Base-by-base conservation (phyloP, 1,140 invertebrate genomes). In the Philaenus spumarius region DNA sequence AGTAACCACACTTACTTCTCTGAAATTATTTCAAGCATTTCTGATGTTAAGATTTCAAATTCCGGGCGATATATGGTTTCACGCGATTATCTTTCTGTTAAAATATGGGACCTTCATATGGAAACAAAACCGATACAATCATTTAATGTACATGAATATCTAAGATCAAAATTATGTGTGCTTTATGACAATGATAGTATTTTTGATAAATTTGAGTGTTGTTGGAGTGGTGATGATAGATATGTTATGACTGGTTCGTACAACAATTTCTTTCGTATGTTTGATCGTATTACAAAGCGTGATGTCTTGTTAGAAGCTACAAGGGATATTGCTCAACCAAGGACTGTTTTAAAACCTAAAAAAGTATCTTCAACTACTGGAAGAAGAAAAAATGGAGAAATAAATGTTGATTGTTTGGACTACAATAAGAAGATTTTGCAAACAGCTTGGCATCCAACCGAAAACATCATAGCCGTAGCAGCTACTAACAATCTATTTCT, bases 101-200 rank as follows among this genome's bases (percentile, higher is more conserved):
- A 99, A 86, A 93, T 51, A 15, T 99, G 97, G 97, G 97, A 99
- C 78, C 80, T 99, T 64, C 92, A 97, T 71, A 99, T 98, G 96
- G 96, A 99, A 77, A 91, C 89, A 14, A 94, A 92, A 78, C 97
- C 97, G 22, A 93, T 99, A 68, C 97, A 99, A 82, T 95, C 93
- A 70, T 99, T 30, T 9, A 30, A 30, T 30, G 26, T 99, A 23
- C 97, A 99, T 72, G 97, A 99, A 78, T 98, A 98, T 78, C 80
- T 99, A 61, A 82, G 97, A 69, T 93, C 93, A 65, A 99, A 99
- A 77, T 75, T 99, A 69, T 99, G 97, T 81, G 95, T 94, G 55
- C 77, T 99, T 58, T 99, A 99, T 75, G 97, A 99, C 79, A 99
- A 99, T 77, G 97, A 99, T 77, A 98, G 95, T 76, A 99, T 99